Evolutionary conservation across 2,888 invertebrate genomes (phyloP).

Genomic region (Eupithecia insigniata): DNA sequence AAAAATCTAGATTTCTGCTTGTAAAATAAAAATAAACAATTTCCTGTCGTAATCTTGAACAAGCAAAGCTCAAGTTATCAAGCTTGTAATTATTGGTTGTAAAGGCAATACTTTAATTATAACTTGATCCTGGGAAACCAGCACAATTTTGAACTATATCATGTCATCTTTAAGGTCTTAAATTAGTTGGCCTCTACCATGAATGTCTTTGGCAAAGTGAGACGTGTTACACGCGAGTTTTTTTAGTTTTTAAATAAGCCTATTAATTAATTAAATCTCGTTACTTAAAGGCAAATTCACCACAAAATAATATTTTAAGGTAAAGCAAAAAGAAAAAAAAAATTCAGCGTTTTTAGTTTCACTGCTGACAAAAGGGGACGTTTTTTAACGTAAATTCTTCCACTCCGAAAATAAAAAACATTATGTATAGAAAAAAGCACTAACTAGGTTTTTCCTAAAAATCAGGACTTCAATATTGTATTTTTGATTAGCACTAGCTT

Average conservation of each 20-base stretch:
- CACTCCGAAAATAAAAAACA: too few species aligned
- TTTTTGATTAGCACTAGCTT: too few species aligned
- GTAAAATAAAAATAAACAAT: not conserved
- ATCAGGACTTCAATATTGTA: too few species aligned
- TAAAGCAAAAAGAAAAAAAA: too few species aligned
- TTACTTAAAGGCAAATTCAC: too few species aligned
- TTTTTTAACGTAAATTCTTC: too few species aligned
- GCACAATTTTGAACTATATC: not conserved
- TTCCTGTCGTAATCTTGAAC: not conserved
- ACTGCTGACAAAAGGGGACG: too few species aligned
- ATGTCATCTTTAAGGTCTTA: not conserved
- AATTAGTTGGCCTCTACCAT: not conserved
- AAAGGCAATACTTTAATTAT: not conserved
- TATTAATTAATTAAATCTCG: too few species aligned
- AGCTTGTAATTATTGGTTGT: not conserved
- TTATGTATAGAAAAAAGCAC: too few species aligned
- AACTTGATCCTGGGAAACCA: not conserved
- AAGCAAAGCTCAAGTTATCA: slow-evolving; percentile 3
- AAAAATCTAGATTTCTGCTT: not conserved
- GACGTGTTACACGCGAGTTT: not conserved
- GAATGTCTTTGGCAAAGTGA: not conserved
- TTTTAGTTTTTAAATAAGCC: not conserved
- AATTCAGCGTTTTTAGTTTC: too few species aligned
- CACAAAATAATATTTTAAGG: too few species aligned
- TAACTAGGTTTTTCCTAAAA: too few species aligned